These are phyloP conservation scores for Ophion obscuratus DNA, from an alignment of 2,888 invertebrate genomes.

Conservation along the genomic window DNA sequence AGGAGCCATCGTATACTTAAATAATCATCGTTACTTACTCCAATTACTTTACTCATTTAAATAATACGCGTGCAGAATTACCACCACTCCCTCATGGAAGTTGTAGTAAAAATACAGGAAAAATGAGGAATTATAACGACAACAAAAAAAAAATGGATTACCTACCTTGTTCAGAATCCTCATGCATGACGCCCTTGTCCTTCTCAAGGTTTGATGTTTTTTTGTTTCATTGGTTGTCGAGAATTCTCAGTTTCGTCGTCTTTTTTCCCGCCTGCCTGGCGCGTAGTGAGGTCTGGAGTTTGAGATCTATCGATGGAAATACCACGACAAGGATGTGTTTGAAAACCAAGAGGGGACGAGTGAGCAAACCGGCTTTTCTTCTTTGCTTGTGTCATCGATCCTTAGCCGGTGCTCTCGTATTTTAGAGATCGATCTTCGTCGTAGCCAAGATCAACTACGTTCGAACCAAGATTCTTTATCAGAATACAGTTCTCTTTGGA, in stretches of 20 bases:
- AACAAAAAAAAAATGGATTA: not conserved
- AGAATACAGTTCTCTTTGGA: not conserved
- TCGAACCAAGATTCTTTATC: conserved; percentile 8
- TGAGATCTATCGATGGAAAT: conserved; percentile 11
- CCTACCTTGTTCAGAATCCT: conserved; percentile 2
- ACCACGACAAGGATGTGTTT: conserved; percentile 1
- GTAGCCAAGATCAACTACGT: not conserved
- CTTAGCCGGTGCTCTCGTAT: conserved; percentile 25
- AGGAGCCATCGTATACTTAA: not conserved
- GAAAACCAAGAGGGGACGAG: conserved; percentile 8
- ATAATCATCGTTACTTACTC: not conserved
- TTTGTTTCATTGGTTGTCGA: conserved; percentile 5
- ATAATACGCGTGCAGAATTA: too few relatives aligned
- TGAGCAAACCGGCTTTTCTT: conserved; percentile 55
- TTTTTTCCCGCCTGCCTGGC: not conserved
- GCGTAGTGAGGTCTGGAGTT: conserved; percentile 9
- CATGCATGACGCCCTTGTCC: not conserved
- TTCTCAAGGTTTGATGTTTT: not conserved
- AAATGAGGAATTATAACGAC: not conserved
- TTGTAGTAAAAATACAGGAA: not conserved
- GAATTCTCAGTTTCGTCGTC: not conserved
- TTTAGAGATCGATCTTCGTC: conserved; percentile 22
- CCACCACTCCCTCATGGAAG: too few relatives aligned
- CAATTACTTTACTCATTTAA: too few relatives aligned
- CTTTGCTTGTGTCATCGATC: conserved; percentile 49